Conservation (phyloP, 2,113 vertebrate species). For the Dryoscopus gambensis region DNA sequence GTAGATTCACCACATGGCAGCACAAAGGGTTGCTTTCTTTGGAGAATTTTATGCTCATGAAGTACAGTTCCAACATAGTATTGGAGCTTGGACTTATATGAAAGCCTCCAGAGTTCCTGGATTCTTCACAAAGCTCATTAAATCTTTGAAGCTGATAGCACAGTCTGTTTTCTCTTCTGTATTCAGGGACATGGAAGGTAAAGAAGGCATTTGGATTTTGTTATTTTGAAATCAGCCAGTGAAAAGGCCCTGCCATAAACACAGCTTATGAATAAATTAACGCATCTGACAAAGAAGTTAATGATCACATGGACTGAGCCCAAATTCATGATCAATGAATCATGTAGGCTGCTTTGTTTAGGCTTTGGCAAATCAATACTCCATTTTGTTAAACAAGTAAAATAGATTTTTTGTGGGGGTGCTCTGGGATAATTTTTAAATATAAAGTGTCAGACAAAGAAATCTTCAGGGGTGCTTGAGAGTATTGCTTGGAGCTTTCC, state of each 20-base stretch:
- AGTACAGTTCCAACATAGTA: neutral
- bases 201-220: neutral
- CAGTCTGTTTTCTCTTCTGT: slow-evolving; percentile 1
- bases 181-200: neutral
- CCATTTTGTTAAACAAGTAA: slow-evolving; percentile 69
- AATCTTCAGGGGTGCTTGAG: neutral
- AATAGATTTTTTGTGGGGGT: slow-evolving; percentile 38
- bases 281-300: slow-evolving; percentile 57
- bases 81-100: neutral
- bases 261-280: slow-evolving; percentile 62
- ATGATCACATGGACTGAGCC: slow-evolving; percentile 53
- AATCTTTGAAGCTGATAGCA: neutral
- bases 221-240: slow-evolving; percentile 2
- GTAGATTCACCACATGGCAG: neutral
- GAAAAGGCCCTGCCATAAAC: neutral
- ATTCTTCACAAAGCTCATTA: neutral
- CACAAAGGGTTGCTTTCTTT: neutral
- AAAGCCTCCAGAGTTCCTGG: neutral
- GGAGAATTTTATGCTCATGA: neutral
- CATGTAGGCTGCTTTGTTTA: slow-evolving; percentile 64
- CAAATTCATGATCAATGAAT: slow-evolving; percentile 72
- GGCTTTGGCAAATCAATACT: slow-evolving; percentile 69
- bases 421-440: slow-evolving; percentile 56
- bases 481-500: neutral
- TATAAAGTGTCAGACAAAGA: slow-evolving; percentile 27